phyloP scores from a whole-genome alignment of 2,113 vertebrate genomes.

The human (Homo sapiens) region GRCh38 chr5:135006001-135006500 shows the following conservation, averaged over 20 bases:
- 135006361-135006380: not conserved
- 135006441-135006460: rapidly evolving
- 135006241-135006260: not conserved
- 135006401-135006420: rapidly evolving
- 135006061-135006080: not conserved
- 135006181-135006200: not conserved
- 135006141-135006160: not conserved
- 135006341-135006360: not conserved
- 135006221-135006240: not conserved
- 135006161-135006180: not conserved
- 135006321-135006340: not conserved
- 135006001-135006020: not conserved
- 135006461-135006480: not conserved
- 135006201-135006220: not conserved
- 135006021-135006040: not conserved
- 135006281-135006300: not conserved
- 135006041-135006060: not conserved
- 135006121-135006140: not conserved
- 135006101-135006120: not conserved
- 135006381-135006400: not conserved
- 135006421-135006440: not conserved
- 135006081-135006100: not conserved
- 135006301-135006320: not conserved
- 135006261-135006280: rapidly evolving
- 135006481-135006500: not conserved